Conservation (phyloP, 2,113 vertebrate genomes). For the Periophthalmodon schlosseri region DNA sequence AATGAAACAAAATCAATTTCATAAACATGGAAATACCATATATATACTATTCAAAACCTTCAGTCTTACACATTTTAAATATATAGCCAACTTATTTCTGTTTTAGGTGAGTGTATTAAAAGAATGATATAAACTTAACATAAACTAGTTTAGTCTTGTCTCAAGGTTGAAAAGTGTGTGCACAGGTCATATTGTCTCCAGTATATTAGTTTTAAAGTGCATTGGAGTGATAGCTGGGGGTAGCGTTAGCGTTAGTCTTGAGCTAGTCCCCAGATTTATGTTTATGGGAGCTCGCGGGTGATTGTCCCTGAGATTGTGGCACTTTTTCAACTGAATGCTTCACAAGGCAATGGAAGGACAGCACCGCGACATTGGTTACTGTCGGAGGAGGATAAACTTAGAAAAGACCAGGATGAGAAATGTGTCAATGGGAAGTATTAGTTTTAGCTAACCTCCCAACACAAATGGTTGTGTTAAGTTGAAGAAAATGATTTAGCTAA, state of each 20-base stretch:
- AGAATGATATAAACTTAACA: too few species aligned
- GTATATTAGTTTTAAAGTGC: constrained; percentile 44
- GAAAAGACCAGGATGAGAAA: neutral
- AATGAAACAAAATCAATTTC: too few species aligned
- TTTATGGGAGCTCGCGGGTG: constrained; percentile 21
- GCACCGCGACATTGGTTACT: neutral
- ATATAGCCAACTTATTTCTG: too few species aligned
- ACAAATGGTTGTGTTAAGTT: neutral
- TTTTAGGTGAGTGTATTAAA: too few species aligned
- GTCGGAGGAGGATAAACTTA: neutral
- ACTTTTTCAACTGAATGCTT: constrained; percentile 2
- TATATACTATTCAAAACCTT: too few species aligned
- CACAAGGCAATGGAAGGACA: neutral
- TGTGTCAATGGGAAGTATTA: too few species aligned
- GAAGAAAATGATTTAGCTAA: too few species aligned
- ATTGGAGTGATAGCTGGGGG: constrained; percentile 1
- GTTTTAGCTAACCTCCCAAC: neutral
- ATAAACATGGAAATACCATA: too few species aligned
- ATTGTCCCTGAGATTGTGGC: constrained; percentile 27
- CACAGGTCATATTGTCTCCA: neutral
- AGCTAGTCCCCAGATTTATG: constrained; percentile 50
- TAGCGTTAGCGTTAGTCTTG: constrained; percentile 36
- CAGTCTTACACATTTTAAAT: too few species aligned
- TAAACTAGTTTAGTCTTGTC: neutral
- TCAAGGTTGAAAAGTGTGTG: neutral